Evolutionary conservation across 2,113 vertebrate genomes (phyloP).

Genomic region (Telmatochromis bifrenatus): DNA sequence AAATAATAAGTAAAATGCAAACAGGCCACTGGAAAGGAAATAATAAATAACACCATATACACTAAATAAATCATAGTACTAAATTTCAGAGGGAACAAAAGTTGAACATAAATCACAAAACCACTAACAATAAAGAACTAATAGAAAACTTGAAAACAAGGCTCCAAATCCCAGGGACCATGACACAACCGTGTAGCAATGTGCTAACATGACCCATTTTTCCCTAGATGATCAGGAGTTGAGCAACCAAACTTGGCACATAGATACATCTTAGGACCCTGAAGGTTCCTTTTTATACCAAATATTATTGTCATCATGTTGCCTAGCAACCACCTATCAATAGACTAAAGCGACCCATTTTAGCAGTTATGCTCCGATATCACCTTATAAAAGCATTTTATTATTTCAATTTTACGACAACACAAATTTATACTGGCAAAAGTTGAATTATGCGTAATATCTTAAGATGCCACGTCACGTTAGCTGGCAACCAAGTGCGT

Average conservation of each 20-base stretch:
- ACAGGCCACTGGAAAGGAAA: neutral
- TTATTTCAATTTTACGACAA: neutral
- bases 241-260: neutral
- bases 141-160: neutral
- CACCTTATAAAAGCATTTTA: neutral
- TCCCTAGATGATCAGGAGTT: neutral
- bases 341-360: neutral
- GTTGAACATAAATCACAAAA: neutral
- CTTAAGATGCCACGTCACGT: no score
- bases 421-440: neutral
- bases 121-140: neutral
- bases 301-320: neutral
- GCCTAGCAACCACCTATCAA: neutral
- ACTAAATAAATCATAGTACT: neutral
- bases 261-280: neutral
- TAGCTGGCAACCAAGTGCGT: neutral
- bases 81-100: neutral
- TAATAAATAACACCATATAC: neutral
- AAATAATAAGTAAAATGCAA: neutral
- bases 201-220: neutral
- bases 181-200: neutral
- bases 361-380: accelerated
- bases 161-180: neutral
- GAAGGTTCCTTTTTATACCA: neutral
- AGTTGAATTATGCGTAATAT: neutral